Conservation (phyloP, 2,888 invertebrate species). For the Morpho helenor region DNA sequence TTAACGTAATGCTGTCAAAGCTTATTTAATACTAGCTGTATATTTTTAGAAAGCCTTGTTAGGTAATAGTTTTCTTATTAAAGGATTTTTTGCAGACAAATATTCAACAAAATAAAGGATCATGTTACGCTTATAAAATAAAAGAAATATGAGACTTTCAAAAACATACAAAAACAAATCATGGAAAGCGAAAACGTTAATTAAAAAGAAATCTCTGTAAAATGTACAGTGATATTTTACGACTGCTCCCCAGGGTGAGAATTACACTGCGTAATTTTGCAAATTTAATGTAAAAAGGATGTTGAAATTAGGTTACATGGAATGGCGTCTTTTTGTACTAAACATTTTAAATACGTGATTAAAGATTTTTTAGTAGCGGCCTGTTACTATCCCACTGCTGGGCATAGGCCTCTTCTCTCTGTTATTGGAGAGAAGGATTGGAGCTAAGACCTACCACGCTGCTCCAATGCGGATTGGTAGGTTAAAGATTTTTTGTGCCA, state of each 20-base stretch:
- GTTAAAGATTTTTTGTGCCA: constrained; percentile 33
- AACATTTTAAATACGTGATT: constrained; percentile 50
- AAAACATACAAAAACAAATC: constrained; percentile 8
- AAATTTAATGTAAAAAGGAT: constrained; percentile 50
- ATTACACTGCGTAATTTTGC: constrained; percentile 54
- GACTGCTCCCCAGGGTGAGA: constrained; percentile 43
- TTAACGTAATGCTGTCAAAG: too few relatives aligned
- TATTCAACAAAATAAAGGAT: not conserved
- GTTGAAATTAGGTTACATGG: constrained; percentile 48
- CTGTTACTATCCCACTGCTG: too few relatives aligned
- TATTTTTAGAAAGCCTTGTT: too few relatives aligned
- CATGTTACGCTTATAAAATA: not conserved
- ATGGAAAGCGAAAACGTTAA: constrained; percentile 26
- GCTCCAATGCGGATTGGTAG: too few relatives aligned
- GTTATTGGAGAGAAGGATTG: too few relatives aligned
- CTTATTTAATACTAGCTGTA: too few relatives aligned
- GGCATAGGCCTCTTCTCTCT: too few relatives aligned
- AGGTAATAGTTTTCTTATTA: too few relatives aligned
- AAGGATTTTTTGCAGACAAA: too few relatives aligned
- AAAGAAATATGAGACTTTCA: not conserved
- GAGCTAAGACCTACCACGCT: too few relatives aligned
- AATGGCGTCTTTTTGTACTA: constrained; percentile 53
- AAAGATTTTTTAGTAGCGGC: constrained; percentile 34
- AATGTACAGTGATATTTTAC: constrained; percentile 48
- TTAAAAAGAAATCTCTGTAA: constrained; percentile 38